These are phyloP conservation scores for Lathronympha strigana DNA, from an alignment of 2,888 invertebrate species.

Conservation along the genomic window DNA sequence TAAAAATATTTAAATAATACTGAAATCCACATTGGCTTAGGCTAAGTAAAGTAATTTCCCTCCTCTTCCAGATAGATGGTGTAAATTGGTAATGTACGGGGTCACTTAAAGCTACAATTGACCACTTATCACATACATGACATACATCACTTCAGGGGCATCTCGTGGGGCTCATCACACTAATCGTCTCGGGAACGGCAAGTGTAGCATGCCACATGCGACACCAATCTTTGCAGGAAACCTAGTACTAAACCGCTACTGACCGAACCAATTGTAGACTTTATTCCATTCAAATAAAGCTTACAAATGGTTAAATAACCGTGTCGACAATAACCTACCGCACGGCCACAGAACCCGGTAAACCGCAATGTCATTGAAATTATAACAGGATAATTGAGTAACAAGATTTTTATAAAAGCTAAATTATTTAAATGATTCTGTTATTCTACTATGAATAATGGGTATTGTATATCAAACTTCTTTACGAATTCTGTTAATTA, in stretches of 20 bases:
- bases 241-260: not conserved
- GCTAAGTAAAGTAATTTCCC: no score
- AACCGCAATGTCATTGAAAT: not conserved
- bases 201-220: not conserved
- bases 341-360: slow-evolving; percentile 1
- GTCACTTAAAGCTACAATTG: no score
- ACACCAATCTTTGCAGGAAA: slow-evolving; percentile 11
- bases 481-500: slow-evolving; percentile 4
- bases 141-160: not conserved
- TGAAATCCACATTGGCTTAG: no score
- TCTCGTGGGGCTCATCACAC: not conserved
- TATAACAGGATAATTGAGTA: slow-evolving; percentile 10
- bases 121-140: no score
- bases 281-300: not conserved
- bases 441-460: slow-evolving; percentile 14
- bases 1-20: no score
- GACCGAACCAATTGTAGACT: not conserved
- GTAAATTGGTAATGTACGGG: no score
- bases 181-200: not conserved
- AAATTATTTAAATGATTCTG: slow-evolving; percentile 1
- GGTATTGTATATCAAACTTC: slow-evolving; percentile 36
- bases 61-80: no score
- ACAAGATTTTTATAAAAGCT: not conserved
- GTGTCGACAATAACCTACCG: not conserved
- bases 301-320: not conserved